A percentile compares a stretch with the other conserved stretches of the same genome.
phyloP scores from a whole-genome alignment of 2,797 vertebrate species.

The Ara ararauna region DNA sequence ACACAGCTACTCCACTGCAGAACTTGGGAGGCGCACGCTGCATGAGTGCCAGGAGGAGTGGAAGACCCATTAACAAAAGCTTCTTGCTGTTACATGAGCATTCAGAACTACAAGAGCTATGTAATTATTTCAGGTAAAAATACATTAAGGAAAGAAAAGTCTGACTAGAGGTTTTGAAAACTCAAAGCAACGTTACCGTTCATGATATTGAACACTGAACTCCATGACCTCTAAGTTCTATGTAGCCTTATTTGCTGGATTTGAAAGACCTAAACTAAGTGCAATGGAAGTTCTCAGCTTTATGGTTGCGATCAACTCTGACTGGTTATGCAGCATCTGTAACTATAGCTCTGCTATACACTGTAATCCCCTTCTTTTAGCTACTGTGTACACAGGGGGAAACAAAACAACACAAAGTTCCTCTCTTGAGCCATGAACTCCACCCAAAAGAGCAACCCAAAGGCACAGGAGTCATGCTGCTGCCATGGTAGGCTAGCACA shows the following conservation, averaged over 20 bases:
- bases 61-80: background rate
- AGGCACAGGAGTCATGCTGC: accelerated
- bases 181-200: background rate
- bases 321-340: background rate
- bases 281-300: background rate
- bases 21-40: no score
- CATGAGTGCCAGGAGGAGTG: background rate
- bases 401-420: background rate
- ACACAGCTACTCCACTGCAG: background rate
- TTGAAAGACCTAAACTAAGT: background rate
- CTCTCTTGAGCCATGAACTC: background rate
- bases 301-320: background rate
- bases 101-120: accelerated
- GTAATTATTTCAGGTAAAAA: background rate
- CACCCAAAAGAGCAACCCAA: background rate
- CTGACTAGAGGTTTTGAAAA: background rate
- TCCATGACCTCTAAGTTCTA: background rate
- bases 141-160: accelerated
- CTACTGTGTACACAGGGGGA: background rate
- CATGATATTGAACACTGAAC: accelerated
- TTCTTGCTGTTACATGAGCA: background rate
- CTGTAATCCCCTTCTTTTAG: background rate
- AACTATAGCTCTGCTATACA: background rate
- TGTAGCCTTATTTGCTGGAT: background rate
- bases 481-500: background rate